Conservation (phyloP, 2,113 vertebrate genomes). For the Megaleporinus macrocephalus region DNA sequence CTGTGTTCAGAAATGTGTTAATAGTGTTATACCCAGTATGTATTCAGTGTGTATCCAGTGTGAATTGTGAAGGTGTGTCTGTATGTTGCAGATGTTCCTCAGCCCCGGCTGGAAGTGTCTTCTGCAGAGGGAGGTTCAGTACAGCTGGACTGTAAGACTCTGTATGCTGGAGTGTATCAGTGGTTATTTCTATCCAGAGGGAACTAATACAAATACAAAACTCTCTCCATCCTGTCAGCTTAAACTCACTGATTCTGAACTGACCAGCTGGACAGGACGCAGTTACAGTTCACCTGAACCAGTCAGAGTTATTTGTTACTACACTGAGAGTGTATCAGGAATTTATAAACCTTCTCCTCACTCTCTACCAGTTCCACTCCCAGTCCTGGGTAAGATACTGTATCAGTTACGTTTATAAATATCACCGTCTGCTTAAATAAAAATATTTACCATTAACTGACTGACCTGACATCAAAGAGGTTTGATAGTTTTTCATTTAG, state of each 20-base stretch:
- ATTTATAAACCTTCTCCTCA: background rate
- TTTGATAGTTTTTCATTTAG: no score
- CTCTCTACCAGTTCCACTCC: conserved; percentile 24
- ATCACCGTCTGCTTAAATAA: no score
- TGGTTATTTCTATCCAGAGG: conserved; percentile 37
- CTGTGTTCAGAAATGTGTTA: no score
- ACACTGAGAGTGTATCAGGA: background rate
- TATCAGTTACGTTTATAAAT: no score
- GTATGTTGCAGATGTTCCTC: background rate
- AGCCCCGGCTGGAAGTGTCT: background rate
- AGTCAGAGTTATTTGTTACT: conserved; percentile 21
- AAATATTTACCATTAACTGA: no score
- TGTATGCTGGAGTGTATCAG: background rate
- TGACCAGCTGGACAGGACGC: conserved; percentile 29
- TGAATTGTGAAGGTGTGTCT: background rate
- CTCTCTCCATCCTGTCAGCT: conserved; percentile 18
- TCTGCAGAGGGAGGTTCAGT: conserved; percentile 19
- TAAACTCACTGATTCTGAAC: conserved; percentile 34
- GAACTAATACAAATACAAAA: background rate
- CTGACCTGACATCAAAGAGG: no score
- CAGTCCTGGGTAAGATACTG: conserved; percentile 22
- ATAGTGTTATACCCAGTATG: no score
- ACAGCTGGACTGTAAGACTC: conserved; percentile 28
- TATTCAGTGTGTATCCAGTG: no score
- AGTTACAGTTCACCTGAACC: conserved; percentile 8